Percentiles rank a stretch among this genome's conserved stretches.
Evolutionary conservation across 1,140 invertebrate species (phyloP).

Genomic region (Drosophila lacteicornis): DNA sequence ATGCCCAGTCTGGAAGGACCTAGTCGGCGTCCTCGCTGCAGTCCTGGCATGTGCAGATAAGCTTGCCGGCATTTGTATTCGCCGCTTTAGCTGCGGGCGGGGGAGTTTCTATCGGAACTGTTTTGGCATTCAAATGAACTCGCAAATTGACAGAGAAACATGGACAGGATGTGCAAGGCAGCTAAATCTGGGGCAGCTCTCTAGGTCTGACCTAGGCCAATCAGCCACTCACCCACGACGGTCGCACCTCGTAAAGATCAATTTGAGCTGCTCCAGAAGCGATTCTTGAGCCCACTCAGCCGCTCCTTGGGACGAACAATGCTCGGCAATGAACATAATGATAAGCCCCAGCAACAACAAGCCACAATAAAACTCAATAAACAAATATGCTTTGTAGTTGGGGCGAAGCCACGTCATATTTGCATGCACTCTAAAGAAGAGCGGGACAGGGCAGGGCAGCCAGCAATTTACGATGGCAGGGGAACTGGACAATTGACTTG

Average conservation of each 20-base stretch:
- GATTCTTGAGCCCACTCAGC: constrained; percentile 13
- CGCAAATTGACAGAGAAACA: constrained; percentile 68
- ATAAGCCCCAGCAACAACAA: constrained; percentile 44
- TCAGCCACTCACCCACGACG: constrained; percentile 6
- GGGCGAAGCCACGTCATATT: constrained; percentile 52
- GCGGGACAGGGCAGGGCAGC: constrained; percentile 2
- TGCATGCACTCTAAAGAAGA: constrained; percentile 46
- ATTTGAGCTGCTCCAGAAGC: constrained; percentile 31
- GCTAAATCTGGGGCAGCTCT: constrained; percentile 17
- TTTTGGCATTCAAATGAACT: constrained; percentile 62
- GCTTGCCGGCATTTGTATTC: constrained; percentile 59
- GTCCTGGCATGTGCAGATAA: constrained; percentile 53
- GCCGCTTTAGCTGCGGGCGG: background rate
- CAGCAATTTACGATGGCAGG: constrained; percentile 65
- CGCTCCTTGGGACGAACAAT: constrained; percentile 3
- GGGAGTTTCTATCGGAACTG: constrained; percentile 32
- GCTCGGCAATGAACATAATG: constrained; percentile 66
- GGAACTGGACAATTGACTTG: constrained; percentile 74
- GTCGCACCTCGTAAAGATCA: constrained; percentile 56
- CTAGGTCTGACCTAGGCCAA: background rate
- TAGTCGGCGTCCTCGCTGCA: constrained; percentile 2
- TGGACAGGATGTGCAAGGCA: constrained; percentile 42
- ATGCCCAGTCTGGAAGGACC: constrained; percentile 21
- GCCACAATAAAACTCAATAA: constrained; percentile 74
- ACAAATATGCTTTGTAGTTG: constrained; percentile 51